Conservation (phyloP, 2,888 invertebrate genomes). For the Pheosia tremula region DNA sequence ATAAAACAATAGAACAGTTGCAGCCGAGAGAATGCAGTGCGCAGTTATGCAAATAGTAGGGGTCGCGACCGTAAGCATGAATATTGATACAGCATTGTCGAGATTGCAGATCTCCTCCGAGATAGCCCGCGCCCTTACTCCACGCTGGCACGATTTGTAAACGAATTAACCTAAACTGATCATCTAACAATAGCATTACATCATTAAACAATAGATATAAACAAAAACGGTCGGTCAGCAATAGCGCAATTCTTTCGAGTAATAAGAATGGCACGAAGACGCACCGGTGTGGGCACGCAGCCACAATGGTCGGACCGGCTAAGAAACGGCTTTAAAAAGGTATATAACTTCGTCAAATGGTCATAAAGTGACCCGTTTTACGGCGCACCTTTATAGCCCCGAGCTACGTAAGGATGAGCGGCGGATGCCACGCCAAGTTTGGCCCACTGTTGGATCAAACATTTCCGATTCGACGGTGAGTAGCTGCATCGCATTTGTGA, state of each 20-base stretch:
- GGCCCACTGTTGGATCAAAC: conserved; percentile 49
- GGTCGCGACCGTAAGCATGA: conserved; percentile 83
- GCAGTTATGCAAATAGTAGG: conserved; percentile 81
- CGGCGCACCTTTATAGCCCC: conserved; percentile 79
- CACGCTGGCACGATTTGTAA: conserved; percentile 72
- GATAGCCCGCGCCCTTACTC: conserved; percentile 73
- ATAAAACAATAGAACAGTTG: conserved; percentile 84
- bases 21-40: conserved; percentile 76
- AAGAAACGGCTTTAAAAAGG: conserved; percentile 78
- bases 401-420: conserved; percentile 72
- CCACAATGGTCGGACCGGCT: conserved; percentile 70
- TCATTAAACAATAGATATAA: conserved; percentile 47
- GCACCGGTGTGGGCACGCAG: conserved; percentile 65
- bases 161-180: conserved; percentile 71
- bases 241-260: conserved; percentile 58
- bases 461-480: conserved; percentile 32
- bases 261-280: conserved; percentile 62
- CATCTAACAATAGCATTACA: conserved; percentile 60
- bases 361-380: conserved; percentile 82
- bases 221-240: conserved; percentile 21
- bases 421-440: conserved; percentile 57
- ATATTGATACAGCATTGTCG: conserved; percentile 82
- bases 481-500: conserved; percentile 19
- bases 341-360: conserved; percentile 82
- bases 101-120: conserved; percentile 75